Evolutionary conservation across 2,888 invertebrate genomes (phyloP), one percentile per base, ranked within the genome.

Genomic region (Petrophora chlorosata): DNA sequence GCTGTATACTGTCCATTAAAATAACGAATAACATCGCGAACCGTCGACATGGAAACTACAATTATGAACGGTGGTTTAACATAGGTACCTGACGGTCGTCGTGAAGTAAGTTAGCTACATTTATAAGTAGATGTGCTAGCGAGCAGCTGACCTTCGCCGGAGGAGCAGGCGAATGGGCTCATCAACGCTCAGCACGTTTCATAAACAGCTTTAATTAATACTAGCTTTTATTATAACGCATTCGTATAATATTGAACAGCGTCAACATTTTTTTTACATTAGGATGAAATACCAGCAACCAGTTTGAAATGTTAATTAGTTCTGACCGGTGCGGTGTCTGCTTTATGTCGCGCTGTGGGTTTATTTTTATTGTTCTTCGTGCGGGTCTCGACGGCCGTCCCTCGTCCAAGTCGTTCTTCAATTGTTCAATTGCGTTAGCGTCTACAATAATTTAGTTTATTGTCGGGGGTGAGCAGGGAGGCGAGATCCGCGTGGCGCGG

Each of bases 141-240:
- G 70, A 79, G 75, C 69, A 80, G 83, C 50, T 74, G 86, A 78
- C 87, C 87, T 87, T 87, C 82, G 67, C 38, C 54, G 54, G 66
- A 72, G 70, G 66, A 76, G 62, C 70, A 64, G 68, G 80, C 80
- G 80, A 85, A 79, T 75, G 81, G 78, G 75, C 78, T 80, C 84
- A 80, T 85, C 84, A 78, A 73, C 72, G 73, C 72, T 70, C 67
- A 58, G 67, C 70, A 65, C 66, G 69, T 74, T 73, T 71, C 76
- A 73, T 70, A 73, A 76, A 70, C 69, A 64, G 61, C 65, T 70
- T 78, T 76, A 78, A 82, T 62, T 54, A 51, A 65, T 70, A 29
- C 39, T 30, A 29, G 68, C 71, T 9, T 73, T 71, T 67, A 67
- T 66, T 57, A 65, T 66, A 69, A 65, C 65, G 52, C 66, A 57